A percentile compares a stretch with the other conserved stretches of the same genome.
Conservation (phyloP, 2,113 vertebrate genomes). For the Psittacara wagleri region DNA sequence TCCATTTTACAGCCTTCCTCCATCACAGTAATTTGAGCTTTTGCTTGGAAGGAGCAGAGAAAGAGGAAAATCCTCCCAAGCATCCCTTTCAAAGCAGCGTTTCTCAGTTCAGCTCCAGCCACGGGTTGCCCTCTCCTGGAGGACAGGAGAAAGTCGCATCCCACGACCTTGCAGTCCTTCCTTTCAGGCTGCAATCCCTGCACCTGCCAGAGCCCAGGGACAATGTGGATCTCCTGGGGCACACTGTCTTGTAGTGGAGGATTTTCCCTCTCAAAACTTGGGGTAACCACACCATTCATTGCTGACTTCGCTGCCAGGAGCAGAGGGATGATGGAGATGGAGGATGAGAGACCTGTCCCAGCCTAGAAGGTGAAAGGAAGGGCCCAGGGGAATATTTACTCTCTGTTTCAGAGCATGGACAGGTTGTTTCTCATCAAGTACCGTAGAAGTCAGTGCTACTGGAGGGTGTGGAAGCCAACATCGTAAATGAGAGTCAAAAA, state of each 20-base stretch:
- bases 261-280: neutral
- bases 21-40: slow-evolving; percentile 8
- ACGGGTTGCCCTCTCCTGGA: slow-evolving; percentile 66
- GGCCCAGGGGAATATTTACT: neutral
- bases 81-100: neutral
- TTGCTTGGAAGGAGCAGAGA: neutral
- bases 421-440: neutral
- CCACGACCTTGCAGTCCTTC: neutral
- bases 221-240: neutral
- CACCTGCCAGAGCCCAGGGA: neutral
- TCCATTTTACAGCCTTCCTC: neutral
- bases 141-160: neutral
- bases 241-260: too few species aligned
- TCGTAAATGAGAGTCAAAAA: neutral
- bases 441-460: neutral
- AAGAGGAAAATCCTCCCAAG: neutral
- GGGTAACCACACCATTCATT: too few species aligned
- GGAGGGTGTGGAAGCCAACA: neutral
- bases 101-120: neutral
- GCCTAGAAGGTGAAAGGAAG: neutral
- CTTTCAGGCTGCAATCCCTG: neutral
- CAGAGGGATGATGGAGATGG: neutral
- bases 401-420: neutral
- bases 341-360: neutral
- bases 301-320: neutral